Base-by-base conservation (phyloP, 2,113 vertebrate genomes). In the Austrofundulus limnaeus region DNA sequence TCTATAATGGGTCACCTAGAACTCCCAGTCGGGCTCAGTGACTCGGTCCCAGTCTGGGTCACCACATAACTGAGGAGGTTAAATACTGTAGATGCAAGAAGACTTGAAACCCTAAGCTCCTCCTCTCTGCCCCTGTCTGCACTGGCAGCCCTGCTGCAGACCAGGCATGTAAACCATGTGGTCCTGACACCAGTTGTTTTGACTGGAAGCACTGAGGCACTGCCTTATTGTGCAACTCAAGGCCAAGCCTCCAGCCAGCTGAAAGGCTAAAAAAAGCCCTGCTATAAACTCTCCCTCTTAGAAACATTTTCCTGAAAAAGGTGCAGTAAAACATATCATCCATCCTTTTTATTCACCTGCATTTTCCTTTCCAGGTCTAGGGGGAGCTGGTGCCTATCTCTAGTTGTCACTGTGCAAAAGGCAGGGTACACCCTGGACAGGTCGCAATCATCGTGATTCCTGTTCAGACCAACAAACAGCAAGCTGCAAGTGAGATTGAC, bases 141-240 rank as follows among this genome's bases (percentile, higher is more conserved):
- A 17, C 59, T 75, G 74, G 66, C 77, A 75, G 59, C 60, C 42
- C 38, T 72, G 77, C 55, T 77, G 47, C 52, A 61, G 55, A 71
- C 39, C 47, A 61, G 78, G 72, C 80, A 76, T 79, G 78, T 78
- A 77, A 87, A 87, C 80, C 87, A 72, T 74, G 77, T 66, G 54
- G 58, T 61, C 67, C 70, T 70, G 66, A 76, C 83, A 78, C 71
- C 79, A 77, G 64, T 85, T 89, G 88, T 91, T 91, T 91, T 90
- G 88, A 92, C 89, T 85, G 87, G 80, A 78, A 84, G 83, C 83
- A 85, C 55, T 89, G 82, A 81, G 79, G 83, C 87, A 75, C 82
- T 66, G 77, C 64, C 59, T 83, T 52, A 84, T 83, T 78, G 75
- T 72, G 77, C 85, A 82, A 78, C 74, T 67, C 66, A 72, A 70